These are phyloP conservation scores for Myrmophylax atrothorax DNA, from an alignment of 2,113 vertebrate genomes.

Conservation along the genomic window DNA sequence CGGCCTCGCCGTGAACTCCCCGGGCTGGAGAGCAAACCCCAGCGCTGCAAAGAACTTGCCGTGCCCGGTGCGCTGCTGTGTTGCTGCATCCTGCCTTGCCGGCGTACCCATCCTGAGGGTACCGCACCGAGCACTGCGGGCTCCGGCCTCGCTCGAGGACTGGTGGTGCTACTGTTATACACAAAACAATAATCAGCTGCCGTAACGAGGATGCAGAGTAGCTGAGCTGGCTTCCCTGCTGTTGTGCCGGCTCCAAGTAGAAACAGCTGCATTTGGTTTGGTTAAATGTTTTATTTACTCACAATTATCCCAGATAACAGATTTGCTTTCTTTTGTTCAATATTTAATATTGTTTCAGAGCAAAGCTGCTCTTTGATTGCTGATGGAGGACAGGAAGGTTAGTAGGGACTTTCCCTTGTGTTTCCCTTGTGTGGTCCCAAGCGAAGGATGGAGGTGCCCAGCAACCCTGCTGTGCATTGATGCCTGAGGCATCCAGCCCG, in stretches of 20 bases:
- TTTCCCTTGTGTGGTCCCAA: not conserved
- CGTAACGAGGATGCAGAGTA: constrained; percentile 51
- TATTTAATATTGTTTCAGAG: constrained; percentile 37
- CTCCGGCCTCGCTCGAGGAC: not conserved
- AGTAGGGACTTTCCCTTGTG: not conserved
- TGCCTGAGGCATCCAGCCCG: not conserved
- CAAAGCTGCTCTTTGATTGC: not conserved
- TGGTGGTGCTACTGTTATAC: constrained; percentile 51
- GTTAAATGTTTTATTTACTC: constrained; percentile 70
- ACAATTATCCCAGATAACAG: constrained; percentile 63
- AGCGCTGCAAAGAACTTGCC: not conserved
- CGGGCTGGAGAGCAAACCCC: constrained; percentile 17
- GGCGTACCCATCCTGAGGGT: not conserved
- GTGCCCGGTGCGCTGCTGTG: accelerated
- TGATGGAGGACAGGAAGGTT: not conserved
- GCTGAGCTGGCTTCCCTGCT: constrained; percentile 68
- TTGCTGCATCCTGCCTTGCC: accelerated
- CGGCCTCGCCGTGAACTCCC: constrained; percentile 55
- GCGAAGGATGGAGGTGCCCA: not conserved
- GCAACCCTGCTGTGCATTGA: accelerated
- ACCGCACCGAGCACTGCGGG: not conserved
- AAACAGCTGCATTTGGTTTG: constrained; percentile 67
- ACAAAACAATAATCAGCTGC: constrained; percentile 66
- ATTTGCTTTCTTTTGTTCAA: constrained; percentile 46
- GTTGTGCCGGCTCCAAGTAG: constrained; percentile 63